Conservation (phyloP, 2,797 vertebrate species). For the Coregonus sp. region DNA sequence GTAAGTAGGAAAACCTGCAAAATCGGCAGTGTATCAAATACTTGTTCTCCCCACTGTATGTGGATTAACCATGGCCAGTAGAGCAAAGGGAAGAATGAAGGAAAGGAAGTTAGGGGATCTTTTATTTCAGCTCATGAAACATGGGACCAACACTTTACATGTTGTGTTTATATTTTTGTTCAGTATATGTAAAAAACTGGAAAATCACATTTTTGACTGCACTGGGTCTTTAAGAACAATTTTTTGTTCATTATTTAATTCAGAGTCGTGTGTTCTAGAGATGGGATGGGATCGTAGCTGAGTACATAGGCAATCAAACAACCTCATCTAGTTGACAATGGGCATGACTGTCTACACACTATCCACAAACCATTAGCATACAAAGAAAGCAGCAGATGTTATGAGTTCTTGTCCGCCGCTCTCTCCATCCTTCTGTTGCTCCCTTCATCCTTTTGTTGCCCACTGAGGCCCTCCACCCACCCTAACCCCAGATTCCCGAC, state of each 20-base stretch:
- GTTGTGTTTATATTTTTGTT: too few species aligned
- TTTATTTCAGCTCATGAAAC: too few species aligned
- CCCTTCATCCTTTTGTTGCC: constrained; percentile 4
- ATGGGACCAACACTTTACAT: too few species aligned
- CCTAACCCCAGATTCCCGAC: constrained; percentile 11
- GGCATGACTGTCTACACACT: background rate
- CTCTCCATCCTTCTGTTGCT: constrained; percentile 2
- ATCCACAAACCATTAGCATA: constrained; percentile 12
- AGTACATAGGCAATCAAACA: background rate
- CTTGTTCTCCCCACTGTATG: too few species aligned
- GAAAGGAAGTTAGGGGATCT: too few species aligned
- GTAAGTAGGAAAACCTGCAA: too few species aligned
- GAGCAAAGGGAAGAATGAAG: too few species aligned
- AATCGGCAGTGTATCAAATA: too few species aligned
- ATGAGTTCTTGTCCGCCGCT: background rate
- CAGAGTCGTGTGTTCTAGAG: background rate
- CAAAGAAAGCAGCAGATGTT: constrained; percentile 19
- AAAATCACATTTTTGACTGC: too few species aligned
- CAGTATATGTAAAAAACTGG: too few species aligned
- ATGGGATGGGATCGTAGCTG: background rate
- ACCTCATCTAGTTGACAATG: constrained; percentile 4
- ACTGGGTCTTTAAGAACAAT: background rate
- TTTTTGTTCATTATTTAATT: background rate
- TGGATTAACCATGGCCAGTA: too few species aligned
- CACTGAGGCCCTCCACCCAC: constrained; percentile 4